phyloP scores from a whole-genome alignment of 1,140 invertebrate genomes.

The Drosophila nikananu region DNA sequence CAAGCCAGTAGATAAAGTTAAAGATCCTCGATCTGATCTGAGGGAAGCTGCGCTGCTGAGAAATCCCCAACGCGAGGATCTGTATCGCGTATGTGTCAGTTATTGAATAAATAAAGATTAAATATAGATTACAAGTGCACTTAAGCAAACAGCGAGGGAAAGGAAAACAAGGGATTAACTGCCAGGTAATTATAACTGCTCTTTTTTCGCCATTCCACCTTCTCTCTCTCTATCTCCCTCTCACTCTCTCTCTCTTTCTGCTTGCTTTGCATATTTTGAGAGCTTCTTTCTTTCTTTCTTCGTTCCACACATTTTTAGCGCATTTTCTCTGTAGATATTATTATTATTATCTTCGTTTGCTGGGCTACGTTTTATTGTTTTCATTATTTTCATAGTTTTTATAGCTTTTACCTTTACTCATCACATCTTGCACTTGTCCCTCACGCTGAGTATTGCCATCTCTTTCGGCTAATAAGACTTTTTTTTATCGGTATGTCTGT shows the following conservation, averaged over 20 bases:
- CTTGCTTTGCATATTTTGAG: conserved; percentile 40
- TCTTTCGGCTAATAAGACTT: conserved; percentile 69
- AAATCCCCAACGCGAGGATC: conserved; percentile 79
- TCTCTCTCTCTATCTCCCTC: conserved; percentile 10
- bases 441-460: conserved; percentile 39
- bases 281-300: conserved; percentile 50
- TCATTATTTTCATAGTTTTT: conserved; percentile 48
- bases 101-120: conserved; percentile 62
- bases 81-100: conserved; percentile 67
- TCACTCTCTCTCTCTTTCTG: conserved; percentile 6
- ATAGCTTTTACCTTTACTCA: conserved; percentile 62
- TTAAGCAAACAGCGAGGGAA: conserved; percentile 53
- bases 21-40: conserved; percentile 30
- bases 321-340: conserved; percentile 49
- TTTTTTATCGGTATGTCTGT: conserved; percentile 53
- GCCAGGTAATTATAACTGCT: conserved; percentile 70
- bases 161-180: conserved; percentile 41
- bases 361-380: conserved; percentile 54
- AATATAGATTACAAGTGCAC: conserved; percentile 74
- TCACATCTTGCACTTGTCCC: conserved; percentile 61
- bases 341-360: conserved; percentile 51
- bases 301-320: conserved; percentile 26
- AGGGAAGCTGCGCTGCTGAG: conserved; percentile 10
- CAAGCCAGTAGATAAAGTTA: background rate
- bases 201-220: conserved; percentile 63